Base-by-base conservation (phyloP, 2,888 invertebrate genomes). In the Trachelus stipa region DNA sequence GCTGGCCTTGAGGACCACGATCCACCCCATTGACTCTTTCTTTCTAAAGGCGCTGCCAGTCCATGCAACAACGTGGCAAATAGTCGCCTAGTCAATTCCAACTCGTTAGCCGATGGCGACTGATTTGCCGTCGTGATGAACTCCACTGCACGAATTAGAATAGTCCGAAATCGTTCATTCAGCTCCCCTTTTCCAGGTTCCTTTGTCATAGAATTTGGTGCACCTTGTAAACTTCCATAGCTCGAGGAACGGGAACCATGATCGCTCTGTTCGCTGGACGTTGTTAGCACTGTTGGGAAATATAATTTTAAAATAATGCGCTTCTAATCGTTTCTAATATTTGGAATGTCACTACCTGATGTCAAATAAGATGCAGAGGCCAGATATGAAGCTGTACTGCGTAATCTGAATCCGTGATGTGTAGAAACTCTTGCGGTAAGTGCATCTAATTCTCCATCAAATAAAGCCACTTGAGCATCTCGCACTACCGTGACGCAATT, bases 401-500 rank as follows among this genome's bases (percentile, higher is more conserved):
- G 89, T 40, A 91, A 75, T 76, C 89, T 85, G 69, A 91, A 91
- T 11, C 90, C 90, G 0, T 90, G 87, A 79, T 90, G 89, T 15
- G 81, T 88, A 11, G 90, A 88, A 3, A 91, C 85, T 83, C 90
- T 91, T 0, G 89, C 80, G 31, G 88, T 86, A 3, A 94, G 89
- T 68, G 92, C 88, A 86, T 94, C 93, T 0, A 95, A 90, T 86
- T 94, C 93, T 71, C 93, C 93, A 80, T 92, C 89, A 86, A 93
- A 93, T 30, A 95, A 91, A 77, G 92, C 91, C 81, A 93, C 92
- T 85, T 94, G 93, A 15, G 94, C 93, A 80, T 92, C 92, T 34
- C 93, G 91, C 76, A 93, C 89, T 12, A 91, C 91, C 33, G 83
- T 87, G 73, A 91, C 90, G 85, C 92, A 92, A 71, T 81, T 87